Evolutionary conservation across 2,113 vertebrate species (phyloP), one percentile per base, ranked within the genome.

Genomic region (Sinocyclocheilus anophthalmus): DNA sequence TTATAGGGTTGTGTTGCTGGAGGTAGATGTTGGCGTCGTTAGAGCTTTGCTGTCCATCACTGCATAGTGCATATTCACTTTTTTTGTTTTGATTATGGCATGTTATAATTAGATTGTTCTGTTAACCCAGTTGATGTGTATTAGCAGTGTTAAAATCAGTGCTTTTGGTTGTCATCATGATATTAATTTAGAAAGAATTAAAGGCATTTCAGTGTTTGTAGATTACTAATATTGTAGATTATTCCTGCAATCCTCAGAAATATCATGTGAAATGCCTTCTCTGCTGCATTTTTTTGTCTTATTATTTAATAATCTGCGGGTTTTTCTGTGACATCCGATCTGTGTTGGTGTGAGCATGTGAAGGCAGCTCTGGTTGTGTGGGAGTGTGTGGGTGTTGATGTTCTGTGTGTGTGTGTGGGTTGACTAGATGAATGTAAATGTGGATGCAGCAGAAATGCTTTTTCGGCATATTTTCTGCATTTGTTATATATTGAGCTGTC

Each of bases 321-420:
- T 57, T n/a, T 45, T 20, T 26, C 2, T 59, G 22, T 55, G 5
- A 78, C 13, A 16, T 22, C 33, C 7, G 5, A 65, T 65, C 70
- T 8, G 39, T 20, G 5, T 18, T 67, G 75, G 53, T 86, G 79
- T 73, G 80, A 22, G 26, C 57, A 42, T 33, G 63, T 78, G 39
- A 42, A 76, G n/a, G 75, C 33, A 2, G 45, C 48, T 55, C 30
- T 30, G 67, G 13, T 30, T 8, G n/a, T 30, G 85, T 86, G 78
- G 63, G 84, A 57, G 75, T 75, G 75, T 76, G 86, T 76, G 81
- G 30, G 81, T 77, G 80, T 63, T 33, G 69, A 63, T 73, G 79
- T 63, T 73, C 63, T 63, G 55, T 16, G n/a, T 45, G 53, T 53
- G 48, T 16, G 37, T 14, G 37, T 18, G 45, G 11, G 33, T 75